Conservation (phyloP, 2,113 vertebrate species). For the Apus apus region DNA sequence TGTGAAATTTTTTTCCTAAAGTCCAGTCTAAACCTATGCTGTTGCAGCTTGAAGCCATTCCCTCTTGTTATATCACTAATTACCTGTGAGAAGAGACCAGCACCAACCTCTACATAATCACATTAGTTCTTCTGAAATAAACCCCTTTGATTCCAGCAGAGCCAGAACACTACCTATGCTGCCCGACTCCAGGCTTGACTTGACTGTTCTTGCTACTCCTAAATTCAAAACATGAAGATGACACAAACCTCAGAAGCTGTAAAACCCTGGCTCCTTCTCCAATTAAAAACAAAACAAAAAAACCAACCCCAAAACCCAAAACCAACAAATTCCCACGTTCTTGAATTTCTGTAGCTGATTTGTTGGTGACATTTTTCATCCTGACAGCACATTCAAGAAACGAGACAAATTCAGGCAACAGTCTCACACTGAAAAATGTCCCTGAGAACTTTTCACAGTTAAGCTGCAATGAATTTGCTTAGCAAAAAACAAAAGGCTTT, state of each 20-base stretch:
- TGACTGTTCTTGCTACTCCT: not conserved
- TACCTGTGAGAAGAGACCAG: too few relatives aligned
- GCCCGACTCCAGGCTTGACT: not conserved
- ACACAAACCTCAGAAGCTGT: not conserved
- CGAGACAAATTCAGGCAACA: constrained; percentile 40
- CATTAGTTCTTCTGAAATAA: not conserved
- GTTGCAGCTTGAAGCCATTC: too few relatives aligned
- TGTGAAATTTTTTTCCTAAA: too few relatives aligned
- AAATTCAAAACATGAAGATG: not conserved
- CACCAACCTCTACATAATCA: too few relatives aligned
- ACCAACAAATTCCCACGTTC: not conserved
- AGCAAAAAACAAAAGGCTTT: constrained; percentile 55
- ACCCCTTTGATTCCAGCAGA: not conserved
- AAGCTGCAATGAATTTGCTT: constrained; percentile 61
- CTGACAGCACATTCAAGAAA: constrained; percentile 61
- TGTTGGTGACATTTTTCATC: constrained; percentile 58
- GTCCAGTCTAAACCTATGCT: too few relatives aligned
- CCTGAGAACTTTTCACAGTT: constrained; percentile 38
- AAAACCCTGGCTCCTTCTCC: not conserved
- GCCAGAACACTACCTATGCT: not conserved
- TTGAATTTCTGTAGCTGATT: constrained; percentile 43
- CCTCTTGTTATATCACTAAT: too few relatives aligned
- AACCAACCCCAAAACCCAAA: not conserved
- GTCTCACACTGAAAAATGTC: constrained; percentile 55
- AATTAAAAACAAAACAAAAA: not conserved